Conservation (phyloP, 2,797 vertebrate genomes). For the Clamator glandarius region DNA sequence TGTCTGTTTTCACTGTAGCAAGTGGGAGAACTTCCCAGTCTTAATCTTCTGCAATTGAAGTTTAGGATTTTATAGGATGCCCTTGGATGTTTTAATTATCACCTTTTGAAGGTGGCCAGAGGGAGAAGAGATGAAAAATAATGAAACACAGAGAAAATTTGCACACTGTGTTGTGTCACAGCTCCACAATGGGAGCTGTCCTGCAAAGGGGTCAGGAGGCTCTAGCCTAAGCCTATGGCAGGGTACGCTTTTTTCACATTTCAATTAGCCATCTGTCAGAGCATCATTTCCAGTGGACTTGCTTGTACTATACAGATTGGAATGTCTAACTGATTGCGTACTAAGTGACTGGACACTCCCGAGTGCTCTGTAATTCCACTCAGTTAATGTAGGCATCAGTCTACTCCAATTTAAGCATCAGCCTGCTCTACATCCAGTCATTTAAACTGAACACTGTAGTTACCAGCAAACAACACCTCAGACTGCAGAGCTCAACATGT, state of each 20-base stretch:
- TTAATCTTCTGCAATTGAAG: background rate
- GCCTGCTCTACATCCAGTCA: background rate
- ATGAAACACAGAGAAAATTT: background rate
- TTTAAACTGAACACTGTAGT: background rate
- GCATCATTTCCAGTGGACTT: slow-evolving; percentile 45
- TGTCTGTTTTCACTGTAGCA: background rate
- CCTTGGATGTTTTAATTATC: background rate
- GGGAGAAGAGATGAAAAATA: background rate
- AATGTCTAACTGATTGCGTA: background rate
- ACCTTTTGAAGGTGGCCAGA: background rate
- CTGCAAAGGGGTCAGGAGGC: background rate
- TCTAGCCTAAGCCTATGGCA: background rate
- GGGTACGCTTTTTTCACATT: background rate
- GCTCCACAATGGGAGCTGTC: background rate
- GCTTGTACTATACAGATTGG: background rate
- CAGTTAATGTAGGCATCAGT: background rate
- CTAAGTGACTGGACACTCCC: background rate
- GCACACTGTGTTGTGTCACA: background rate
- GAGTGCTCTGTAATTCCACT: background rate
- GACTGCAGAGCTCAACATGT: background rate
- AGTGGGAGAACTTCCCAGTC: background rate
- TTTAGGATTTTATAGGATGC: background rate
- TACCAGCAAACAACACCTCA: background rate
- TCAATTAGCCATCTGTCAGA: slow-evolving; percentile 55
- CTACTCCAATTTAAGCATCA: background rate